Percentiles rank a stretch among this genome's conserved stretches.
These are phyloP conservation scores for Podarcis cretensis DNA, from an alignment of 2,113 vertebrate species.

Conservation along the genomic window DNA sequence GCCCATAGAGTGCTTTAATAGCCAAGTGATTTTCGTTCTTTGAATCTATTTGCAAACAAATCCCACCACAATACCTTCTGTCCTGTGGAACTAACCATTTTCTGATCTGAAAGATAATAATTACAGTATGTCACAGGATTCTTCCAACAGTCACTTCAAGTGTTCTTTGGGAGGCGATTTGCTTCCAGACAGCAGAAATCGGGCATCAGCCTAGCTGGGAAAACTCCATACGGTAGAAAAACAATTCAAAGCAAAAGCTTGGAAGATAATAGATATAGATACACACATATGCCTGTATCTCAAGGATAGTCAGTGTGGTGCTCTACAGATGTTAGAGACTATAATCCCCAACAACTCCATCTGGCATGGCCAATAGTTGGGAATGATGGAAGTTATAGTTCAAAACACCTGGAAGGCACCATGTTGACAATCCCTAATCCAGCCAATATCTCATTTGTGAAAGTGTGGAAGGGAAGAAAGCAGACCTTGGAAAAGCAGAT, in stretches of 20 bases:
- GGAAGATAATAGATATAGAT: too few relatives aligned
- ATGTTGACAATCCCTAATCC: too few relatives aligned
- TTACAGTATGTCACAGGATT: background rate
- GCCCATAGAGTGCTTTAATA: background rate
- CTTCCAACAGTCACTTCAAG: background rate
- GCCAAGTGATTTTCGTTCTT: background rate
- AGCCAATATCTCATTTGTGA: too few relatives aligned
- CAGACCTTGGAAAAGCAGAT: too few relatives aligned
- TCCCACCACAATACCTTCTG: background rate
- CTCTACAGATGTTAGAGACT: too few relatives aligned
- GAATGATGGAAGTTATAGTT: too few relatives aligned
- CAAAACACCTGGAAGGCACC: too few relatives aligned
- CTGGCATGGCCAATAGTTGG: too few relatives aligned
- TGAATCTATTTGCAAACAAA: background rate
- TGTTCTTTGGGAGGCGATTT: constrained; percentile 4
- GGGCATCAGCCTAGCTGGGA: background rate
- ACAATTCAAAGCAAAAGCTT: background rate
- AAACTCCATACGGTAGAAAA: background rate
- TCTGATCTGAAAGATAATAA: background rate
- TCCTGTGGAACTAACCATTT: background rate
- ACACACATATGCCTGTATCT: too few relatives aligned
- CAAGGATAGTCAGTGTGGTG: too few relatives aligned
- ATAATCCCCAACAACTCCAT: too few relatives aligned
- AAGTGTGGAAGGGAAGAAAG: too few relatives aligned
- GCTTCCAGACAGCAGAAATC: background rate